phyloP scores from a whole-genome alignment of 2,888 invertebrate species.

The Phyto melanocephala region DNA sequence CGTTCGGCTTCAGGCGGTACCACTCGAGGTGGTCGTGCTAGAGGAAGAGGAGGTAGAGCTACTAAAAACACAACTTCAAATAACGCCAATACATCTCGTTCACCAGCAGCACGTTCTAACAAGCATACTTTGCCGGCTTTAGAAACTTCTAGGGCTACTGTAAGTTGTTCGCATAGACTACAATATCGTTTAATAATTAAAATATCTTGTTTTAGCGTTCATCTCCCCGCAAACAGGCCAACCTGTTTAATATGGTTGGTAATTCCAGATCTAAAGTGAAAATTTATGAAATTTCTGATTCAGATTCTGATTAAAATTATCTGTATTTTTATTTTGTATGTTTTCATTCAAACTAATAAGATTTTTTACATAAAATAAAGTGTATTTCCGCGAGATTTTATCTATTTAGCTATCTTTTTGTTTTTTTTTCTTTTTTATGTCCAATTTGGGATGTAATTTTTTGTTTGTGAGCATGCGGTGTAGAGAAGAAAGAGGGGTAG shows the following conservation, averaged over 20 bases:
- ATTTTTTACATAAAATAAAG: slow-evolving; percentile 17
- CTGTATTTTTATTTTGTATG: not conserved
- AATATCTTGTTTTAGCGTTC: slow-evolving; percentile 52
- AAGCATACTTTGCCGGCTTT: slow-evolving; percentile 67
- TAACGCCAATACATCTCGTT: slow-evolving; percentile 19
- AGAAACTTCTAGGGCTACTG: slow-evolving; percentile 68
- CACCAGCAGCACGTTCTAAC: slow-evolving; percentile 17
- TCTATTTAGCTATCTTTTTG: too few species aligned
- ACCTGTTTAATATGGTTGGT: slow-evolving; percentile 38
- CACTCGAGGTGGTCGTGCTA: slow-evolving; percentile 65
- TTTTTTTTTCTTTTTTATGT: too few species aligned
- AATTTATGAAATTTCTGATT: slow-evolving; percentile 62
- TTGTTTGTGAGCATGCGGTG: too few species aligned
- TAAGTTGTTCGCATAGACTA: slow-evolving; percentile 28
- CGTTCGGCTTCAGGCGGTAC: slow-evolving; percentile 40
- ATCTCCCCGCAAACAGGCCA: slow-evolving; percentile 42
- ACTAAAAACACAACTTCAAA: slow-evolving; percentile 29
- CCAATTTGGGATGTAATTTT: too few species aligned
- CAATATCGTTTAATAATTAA: not conserved
- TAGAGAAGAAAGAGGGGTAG: too few species aligned
- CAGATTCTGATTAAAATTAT: slow-evolving; percentile 59
- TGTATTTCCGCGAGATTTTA: slow-evolving; percentile 5
- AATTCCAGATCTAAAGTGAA: slow-evolving; percentile 56
- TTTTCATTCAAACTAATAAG: not conserved
- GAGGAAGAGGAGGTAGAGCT: slow-evolving; percentile 68